phyloP scores from a whole-genome alignment of 2,888 invertebrate genomes.

The Eristalis pertinax region DNA sequence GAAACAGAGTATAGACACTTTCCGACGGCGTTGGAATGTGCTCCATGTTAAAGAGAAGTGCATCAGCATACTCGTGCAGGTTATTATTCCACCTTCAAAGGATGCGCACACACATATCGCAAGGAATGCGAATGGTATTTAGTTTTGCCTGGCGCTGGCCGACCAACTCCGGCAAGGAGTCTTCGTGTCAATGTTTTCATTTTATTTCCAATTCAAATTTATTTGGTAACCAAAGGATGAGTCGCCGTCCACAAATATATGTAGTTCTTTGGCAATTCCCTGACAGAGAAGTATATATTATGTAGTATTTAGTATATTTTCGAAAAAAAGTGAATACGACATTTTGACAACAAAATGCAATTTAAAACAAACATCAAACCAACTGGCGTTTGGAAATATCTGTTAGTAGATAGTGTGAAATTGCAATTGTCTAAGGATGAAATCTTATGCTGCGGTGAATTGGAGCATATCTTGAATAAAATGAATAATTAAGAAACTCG shows the following conservation, averaged over 20 bases:
- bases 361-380: not conserved
- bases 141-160: slow-evolving; percentile 68
- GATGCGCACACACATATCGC: slow-evolving; percentile 67
- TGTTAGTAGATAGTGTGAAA: too few species aligned
- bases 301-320: not conserved
- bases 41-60: slow-evolving; percentile 67
- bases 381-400: too few species aligned
- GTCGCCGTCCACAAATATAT: not conserved
- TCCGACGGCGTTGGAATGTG: slow-evolving; percentile 68
- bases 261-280: slow-evolving; percentile 6
- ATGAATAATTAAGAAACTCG: too few species aligned
- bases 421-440: too few species aligned
- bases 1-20: slow-evolving; percentile 58
- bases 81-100: slow-evolving; percentile 71
- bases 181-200: slow-evolving; percentile 64
- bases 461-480: too few species aligned
- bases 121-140: slow-evolving; percentile 64
- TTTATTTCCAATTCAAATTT: slow-evolving; percentile 72
- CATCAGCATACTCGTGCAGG: slow-evolving; percentile 72
- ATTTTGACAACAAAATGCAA: not conserved
- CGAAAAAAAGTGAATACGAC: slow-evolving; percentile 3
- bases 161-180: slow-evolving; percentile 28
- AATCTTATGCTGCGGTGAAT: too few species aligned
- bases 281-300: not conserved
- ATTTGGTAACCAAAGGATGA: slow-evolving; percentile 21